These are phyloP conservation scores for Himalopsyche kuldschensis DNA, from an alignment of 2,888 invertebrate species.

Conservation along the genomic window DNA sequence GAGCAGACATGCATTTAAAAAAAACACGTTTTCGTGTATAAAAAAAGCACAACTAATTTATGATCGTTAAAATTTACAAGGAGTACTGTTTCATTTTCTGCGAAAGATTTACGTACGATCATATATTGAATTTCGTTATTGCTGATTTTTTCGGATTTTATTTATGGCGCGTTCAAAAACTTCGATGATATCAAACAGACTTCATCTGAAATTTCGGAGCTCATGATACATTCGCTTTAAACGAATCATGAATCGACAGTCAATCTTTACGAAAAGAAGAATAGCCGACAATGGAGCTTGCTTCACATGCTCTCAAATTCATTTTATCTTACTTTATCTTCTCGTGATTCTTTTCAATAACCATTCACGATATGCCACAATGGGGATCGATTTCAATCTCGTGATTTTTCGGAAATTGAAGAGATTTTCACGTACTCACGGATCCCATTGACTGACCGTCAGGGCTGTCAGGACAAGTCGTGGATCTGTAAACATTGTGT, in stretches of 20 bases:
- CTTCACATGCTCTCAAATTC: conserved; percentile 20
- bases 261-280: neutral
- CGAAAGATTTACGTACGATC: too few species aligned
- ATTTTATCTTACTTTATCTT: conserved; percentile 6
- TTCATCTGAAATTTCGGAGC: neutral
- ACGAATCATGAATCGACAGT: neutral
- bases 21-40: too few species aligned
- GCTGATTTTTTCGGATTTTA: too few species aligned
- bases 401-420: conserved; percentile 24
- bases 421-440: conserved; percentile 9
- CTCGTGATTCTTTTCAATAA: conserved; percentile 28
- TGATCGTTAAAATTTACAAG: too few species aligned
- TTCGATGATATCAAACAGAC: too few species aligned
- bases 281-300: conserved; percentile 9
- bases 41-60: too few species aligned
- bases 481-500: conserved; percentile 32
- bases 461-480: conserved; percentile 27
- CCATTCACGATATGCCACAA: conserved; percentile 35
- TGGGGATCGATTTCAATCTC: conserved; percentile 21
- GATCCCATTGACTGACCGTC: conserved; percentile 16
- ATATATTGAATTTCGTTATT: too few species aligned
- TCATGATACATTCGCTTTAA: neutral
- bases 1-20: too few species aligned
- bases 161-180: too few species aligned
- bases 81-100: too few species aligned